These are phyloP conservation scores for Nothoprocta pentlandii DNA, from an alignment of 2,113 vertebrate species.

Conservation along the genomic window DNA sequence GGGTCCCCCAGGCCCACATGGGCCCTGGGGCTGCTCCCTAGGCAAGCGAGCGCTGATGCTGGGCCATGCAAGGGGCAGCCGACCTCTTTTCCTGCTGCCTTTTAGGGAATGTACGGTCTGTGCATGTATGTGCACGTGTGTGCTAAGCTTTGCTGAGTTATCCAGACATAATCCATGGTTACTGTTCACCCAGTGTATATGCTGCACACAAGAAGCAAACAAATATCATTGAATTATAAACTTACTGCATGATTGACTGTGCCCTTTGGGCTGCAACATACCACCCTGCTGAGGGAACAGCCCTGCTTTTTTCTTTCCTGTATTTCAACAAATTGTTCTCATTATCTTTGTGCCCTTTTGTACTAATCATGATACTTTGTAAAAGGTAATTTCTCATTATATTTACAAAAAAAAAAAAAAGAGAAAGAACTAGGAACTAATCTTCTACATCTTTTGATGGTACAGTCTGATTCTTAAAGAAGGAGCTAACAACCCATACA, in stretches of 20 bases:
- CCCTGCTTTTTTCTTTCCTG: neutral
- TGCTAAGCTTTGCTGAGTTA: neutral
- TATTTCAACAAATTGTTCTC: neutral
- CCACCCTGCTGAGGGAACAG: neutral
- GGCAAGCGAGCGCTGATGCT: neutral
- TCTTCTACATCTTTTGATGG: neutral
- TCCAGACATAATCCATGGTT: neutral
- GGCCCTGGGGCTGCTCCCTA: neutral
- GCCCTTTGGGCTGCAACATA: neutral
- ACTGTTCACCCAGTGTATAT: neutral
- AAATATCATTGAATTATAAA: neutral
- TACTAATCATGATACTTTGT: neutral
- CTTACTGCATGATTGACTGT: neutral
- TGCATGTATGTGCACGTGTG: neutral
- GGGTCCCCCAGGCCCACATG: neutral
- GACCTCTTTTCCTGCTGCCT: neutral
- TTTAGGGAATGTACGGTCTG: neutral
- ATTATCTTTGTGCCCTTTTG: neutral
- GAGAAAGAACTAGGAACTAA: neutral
- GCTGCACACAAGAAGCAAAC: neutral
- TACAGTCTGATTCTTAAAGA: neutral
- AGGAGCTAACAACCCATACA: neutral
- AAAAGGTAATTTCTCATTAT: neutral
- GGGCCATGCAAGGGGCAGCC: neutral
- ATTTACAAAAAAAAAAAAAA: neutral